Conservation (phyloP, 2,888 invertebrate species). For the Scelioninae gen. 2 region DNA sequence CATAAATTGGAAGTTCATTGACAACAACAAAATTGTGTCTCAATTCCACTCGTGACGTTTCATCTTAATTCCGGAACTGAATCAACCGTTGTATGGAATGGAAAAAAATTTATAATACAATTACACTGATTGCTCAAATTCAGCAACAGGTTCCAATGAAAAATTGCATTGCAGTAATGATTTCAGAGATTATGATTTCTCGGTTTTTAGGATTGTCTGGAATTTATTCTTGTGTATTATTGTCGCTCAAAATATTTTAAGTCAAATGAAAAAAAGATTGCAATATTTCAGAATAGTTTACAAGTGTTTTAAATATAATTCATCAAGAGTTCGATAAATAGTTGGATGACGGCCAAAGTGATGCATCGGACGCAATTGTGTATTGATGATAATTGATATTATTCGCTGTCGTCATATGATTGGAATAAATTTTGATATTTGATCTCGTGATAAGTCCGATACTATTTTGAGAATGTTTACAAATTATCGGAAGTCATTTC, state of each 20-base stretch:
- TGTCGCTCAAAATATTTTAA: conserved; percentile 15
- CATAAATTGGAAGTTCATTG: too few relatives aligned
- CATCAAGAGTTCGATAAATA: conserved; percentile 71
- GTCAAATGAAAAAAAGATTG: background rate
- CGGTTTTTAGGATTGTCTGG: too few relatives aligned
- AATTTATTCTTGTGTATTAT: conserved; percentile 10
- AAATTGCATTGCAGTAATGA: too few relatives aligned
- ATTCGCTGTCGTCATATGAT: conserved; percentile 68
- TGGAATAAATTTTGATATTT: conserved; percentile 65
- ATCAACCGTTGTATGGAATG: background rate
- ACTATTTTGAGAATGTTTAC: background rate
- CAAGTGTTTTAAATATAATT: conserved; percentile 67
- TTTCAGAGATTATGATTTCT: too few relatives aligned
- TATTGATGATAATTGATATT: conserved; percentile 67
- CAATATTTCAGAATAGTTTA: conserved; percentile 29
- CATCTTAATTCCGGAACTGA: too few relatives aligned
- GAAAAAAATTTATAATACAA: too few relatives aligned
- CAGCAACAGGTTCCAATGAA: conserved; percentile 15
- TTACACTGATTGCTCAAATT: too few relatives aligned
- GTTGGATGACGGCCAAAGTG: conserved; percentile 67
- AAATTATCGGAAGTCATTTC: too few relatives aligned
- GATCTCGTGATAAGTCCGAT: background rate
- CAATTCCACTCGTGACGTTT: too few relatives aligned
- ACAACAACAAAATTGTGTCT: too few relatives aligned
- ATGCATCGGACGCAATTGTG: conserved; percentile 67